Evolutionary conservation across 2,797 vertebrate species (phyloP).

Genomic region (Melanotaenia pygmaea): DNA sequence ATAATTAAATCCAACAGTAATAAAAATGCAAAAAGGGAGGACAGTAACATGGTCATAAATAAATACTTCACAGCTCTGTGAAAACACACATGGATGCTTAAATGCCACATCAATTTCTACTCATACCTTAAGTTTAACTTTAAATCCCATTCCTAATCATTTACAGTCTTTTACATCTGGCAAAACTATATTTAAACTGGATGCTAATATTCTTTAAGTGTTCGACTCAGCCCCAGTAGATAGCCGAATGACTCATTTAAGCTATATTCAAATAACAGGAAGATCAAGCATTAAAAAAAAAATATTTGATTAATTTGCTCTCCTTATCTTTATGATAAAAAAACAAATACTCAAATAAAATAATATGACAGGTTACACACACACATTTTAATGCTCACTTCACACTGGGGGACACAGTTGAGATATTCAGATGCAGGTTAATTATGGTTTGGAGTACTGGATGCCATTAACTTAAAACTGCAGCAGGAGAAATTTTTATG

Average conservation of each 20-base stretch:
- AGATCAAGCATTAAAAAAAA: neutral
- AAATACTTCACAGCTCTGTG: neutral
- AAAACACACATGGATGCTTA: slow-evolving; percentile 8
- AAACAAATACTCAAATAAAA: neutral
- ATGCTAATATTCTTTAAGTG: neutral
- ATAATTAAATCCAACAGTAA: slow-evolving; percentile 9
- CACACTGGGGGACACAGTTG: slow-evolving; percentile 42
- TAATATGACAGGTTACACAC: slow-evolving; percentile 15
- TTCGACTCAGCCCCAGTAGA: slow-evolving; percentile 35
- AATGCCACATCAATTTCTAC: neutral
- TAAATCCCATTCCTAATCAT: neutral
- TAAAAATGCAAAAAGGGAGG: slow-evolving; percentile 27
- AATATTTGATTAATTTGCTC: neutral
- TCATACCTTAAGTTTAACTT: neutral
- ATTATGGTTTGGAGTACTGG: slow-evolving; percentile 25
- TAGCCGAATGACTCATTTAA: slow-evolving; percentile 3
- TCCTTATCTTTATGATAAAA: neutral
- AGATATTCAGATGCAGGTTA: slow-evolving; percentile 37
- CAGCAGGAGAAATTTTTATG: slow-evolving; percentile 37
- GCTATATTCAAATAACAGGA: neutral
- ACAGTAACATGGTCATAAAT: neutral
- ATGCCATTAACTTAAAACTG: slow-evolving; percentile 59
- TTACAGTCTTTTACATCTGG: neutral
- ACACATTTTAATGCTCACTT: slow-evolving; percentile 31
- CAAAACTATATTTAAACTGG: neutral